Base-by-base conservation (phyloP, 2,113 vertebrate species). In the Carassius carassius region DNA sequence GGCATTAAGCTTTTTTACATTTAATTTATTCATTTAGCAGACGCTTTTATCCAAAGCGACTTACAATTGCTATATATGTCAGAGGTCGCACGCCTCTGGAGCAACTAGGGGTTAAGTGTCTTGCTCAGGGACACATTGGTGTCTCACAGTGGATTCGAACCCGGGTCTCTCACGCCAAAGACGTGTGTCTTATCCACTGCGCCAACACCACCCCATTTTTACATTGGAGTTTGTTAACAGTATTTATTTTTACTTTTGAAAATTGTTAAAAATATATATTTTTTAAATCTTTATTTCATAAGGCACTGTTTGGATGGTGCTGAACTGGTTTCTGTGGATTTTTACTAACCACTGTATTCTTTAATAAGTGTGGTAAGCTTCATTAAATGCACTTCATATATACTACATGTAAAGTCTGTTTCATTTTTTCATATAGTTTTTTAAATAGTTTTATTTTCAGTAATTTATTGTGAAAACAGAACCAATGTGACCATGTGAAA, bases 381-480 rank as follows among this genome's bases (percentile, higher is more conserved):
- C 19, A 41, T 70, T 9, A 70, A 32, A 35, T 67, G 35, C 17
- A 29, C 10, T 72, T 72, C 37, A 54, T 19, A 54, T 7, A 17
- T 54, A 19, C 5, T 54, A 5, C 16, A 54, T 54, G 32, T 76
- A 19, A 79, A 17, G 77, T 60, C 2, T n/a, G 17, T 44, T 54
- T 76, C 1, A 1, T 23, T 78, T 25, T 41, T 62, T 62, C 77
- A 62, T 79, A 23, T 37, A 1, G 5, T 44, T 78, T 44, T 21
- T 60, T 78, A 35, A 44, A 29, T 25, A 56, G 21, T 32, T 32
- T 1, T 9, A 32, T 54, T 69, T 5, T 1, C 32, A 79, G 1
- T 63, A 37, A 80, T 47, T 80, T 65, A 80, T 65, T 80, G 58
- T 12, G 58, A 47, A 44, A 80, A 80, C 23, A 44, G 32, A 77